phyloP scores from a whole-genome alignment of 2,888 invertebrate species.

The Phyto melanocephala region DNA sequence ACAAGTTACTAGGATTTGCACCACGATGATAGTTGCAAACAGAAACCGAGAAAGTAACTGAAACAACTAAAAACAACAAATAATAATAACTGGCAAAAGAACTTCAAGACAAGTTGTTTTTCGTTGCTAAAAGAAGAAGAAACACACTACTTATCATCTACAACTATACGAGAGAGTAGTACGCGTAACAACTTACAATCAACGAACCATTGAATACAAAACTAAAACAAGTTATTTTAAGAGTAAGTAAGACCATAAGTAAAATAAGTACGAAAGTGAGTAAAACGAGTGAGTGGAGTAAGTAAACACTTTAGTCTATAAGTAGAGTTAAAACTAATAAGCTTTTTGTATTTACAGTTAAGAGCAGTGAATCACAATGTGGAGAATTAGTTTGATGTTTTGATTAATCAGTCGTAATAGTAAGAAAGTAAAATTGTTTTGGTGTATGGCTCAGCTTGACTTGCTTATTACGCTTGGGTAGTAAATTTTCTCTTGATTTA shows the following conservation, averaged over 20 bases:
- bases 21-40: conserved; percentile 57
- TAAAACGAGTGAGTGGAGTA: conserved; percentile 36
- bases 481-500: no score
- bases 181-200: conserved; percentile 12
- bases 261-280: conserved; percentile 31
- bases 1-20: conserved; percentile 78
- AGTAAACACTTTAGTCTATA: conserved; percentile 56
- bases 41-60: conserved; percentile 21
- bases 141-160: conserved; percentile 35
- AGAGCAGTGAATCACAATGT: no score
- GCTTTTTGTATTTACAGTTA: conserved; percentile 21
- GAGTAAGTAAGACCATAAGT: conserved; percentile 28
- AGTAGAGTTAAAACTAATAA: conserved; percentile 56
- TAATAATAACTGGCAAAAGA: conserved; percentile 45
- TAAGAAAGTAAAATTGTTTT: background rate
- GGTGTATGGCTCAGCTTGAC: no score
- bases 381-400: no score
- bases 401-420: conserved; percentile 32
- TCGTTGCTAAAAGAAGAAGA: background rate
- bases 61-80: conserved; percentile 12
- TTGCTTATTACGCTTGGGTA: no score
- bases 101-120: conserved; percentile 37
- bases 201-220: conserved; percentile 50
- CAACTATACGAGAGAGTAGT: background rate
- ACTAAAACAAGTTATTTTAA: conserved; percentile 45